phyloP scores from a whole-genome alignment of 2,888 invertebrate species.

The Pegoplata infirma region DNA sequence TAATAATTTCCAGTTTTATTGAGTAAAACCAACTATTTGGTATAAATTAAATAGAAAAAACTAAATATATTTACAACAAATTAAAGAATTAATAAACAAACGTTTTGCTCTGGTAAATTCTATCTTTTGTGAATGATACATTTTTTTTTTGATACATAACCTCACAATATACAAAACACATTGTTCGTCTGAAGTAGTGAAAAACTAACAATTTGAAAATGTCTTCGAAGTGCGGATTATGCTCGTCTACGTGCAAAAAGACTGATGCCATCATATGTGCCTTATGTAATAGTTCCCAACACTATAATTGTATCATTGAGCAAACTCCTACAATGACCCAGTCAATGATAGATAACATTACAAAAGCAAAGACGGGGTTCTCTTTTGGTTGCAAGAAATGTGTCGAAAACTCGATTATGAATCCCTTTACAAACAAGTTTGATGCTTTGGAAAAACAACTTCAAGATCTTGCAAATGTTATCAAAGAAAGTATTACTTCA shows the following conservation, averaged over 20 bases:
- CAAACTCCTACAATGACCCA: neutral
- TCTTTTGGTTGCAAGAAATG: constrained; percentile 15
- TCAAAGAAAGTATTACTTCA: neutral
- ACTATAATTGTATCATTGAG: neutral
- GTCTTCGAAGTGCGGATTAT: neutral
- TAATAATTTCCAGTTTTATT: too few species aligned
- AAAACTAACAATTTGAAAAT: too few species aligned
- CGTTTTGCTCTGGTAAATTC: too few species aligned
- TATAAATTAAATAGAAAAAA: too few species aligned
- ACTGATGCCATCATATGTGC: neutral
- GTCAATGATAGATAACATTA: neutral
- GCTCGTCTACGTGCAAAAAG: neutral
- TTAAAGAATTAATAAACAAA: too few species aligned
- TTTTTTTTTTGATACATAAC: too few species aligned
- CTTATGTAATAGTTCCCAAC: neutral
- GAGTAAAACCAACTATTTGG: too few species aligned
- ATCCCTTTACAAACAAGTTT: neutral
- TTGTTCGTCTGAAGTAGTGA: too few species aligned
- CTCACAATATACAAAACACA: too few species aligned
- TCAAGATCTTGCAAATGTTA: neutral
- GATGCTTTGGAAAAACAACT: neutral
- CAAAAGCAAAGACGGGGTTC: neutral
- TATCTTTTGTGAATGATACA: too few species aligned
- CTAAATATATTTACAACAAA: too few species aligned
- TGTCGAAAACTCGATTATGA: neutral